These are phyloP conservation scores for Ondatra zibethicus DNA, from an alignment of 2,113 vertebrate genomes.

Conservation along the genomic window DNA sequence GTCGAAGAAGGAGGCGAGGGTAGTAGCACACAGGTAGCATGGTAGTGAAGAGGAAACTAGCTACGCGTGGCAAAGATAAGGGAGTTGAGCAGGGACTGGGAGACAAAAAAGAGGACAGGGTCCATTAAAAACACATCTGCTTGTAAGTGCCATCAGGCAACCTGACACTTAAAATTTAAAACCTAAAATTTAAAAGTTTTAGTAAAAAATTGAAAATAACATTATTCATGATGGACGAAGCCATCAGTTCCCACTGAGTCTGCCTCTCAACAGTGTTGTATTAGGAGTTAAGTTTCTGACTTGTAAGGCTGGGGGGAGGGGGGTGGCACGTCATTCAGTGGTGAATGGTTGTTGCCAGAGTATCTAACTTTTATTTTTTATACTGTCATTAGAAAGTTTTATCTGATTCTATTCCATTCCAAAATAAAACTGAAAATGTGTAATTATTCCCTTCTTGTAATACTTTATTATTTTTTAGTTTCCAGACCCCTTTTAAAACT, in stretches of 20 bases:
- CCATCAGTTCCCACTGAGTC: neutral
- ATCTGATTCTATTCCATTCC: neutral
- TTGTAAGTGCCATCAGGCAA: neutral
- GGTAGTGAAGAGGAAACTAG: neutral
- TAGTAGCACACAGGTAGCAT: neutral
- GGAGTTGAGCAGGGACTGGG: neutral
- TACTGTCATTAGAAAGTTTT: neutral
- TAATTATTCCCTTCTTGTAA: neutral
- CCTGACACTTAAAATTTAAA: no score
- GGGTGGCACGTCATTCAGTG: neutral
- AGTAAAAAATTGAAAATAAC: neutral
- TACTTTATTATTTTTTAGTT: neutral
- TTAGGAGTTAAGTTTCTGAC: neutral
- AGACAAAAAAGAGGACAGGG: no score
- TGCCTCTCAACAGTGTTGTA: neutral
- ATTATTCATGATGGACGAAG: neutral
- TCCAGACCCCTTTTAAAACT: neutral
- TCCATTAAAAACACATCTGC: neutral
- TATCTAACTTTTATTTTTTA: neutral
- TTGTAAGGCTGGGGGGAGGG: neutral
- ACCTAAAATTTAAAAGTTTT: neutral
- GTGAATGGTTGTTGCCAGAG: neutral
- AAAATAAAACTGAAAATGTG: conserved; percentile 4
- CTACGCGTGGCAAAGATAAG: neutral
- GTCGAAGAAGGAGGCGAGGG: neutral